Evolutionary conservation across 2,888 invertebrate genomes (phyloP).

Genomic region (Troides oblongomaculatus): DNA sequence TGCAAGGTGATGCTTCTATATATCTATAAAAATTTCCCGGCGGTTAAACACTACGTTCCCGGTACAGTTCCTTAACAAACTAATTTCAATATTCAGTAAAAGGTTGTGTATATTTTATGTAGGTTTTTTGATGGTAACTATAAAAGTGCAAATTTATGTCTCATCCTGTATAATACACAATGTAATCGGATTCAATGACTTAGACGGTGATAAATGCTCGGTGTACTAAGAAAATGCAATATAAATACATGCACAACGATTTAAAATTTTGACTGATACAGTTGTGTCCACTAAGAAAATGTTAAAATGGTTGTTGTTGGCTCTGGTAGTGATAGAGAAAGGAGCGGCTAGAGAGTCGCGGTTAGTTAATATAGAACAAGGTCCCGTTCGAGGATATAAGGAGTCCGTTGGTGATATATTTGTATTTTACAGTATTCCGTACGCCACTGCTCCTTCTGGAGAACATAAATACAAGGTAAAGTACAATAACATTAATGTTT

Average conservation of each 20-base stretch:
- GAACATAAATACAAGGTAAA: slow-evolving; percentile 40
- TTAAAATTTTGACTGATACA: neutral
- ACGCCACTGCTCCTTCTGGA: slow-evolving; percentile 56
- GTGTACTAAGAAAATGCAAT: neutral
- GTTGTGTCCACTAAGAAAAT: neutral
- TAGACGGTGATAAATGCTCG: neutral
- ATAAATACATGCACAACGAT: neutral
- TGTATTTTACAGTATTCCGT: slow-evolving; percentile 52
- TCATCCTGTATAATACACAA: no score
- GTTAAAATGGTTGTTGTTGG: neutral
- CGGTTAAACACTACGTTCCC: no score
- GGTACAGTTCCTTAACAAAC: no score
- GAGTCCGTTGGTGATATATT: slow-evolving; percentile 21
- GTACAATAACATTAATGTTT: no score
- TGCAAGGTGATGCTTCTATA: no score
- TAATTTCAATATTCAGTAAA: no score
- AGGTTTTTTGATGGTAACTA: no score
- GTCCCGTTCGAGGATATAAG: slow-evolving; percentile 46
- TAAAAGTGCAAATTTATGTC: no score
- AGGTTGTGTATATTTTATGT: no score
- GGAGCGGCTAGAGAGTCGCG: slow-evolving; percentile 28
- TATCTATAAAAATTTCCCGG: no score
- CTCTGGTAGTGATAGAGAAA: neutral
- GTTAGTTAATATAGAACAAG: slow-evolving; percentile 43
- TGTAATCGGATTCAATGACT: no score